These are phyloP conservation scores for Proales similis DNA, from an alignment of 1,140 invertebrate species.

Conservation along the genomic window DNA sequence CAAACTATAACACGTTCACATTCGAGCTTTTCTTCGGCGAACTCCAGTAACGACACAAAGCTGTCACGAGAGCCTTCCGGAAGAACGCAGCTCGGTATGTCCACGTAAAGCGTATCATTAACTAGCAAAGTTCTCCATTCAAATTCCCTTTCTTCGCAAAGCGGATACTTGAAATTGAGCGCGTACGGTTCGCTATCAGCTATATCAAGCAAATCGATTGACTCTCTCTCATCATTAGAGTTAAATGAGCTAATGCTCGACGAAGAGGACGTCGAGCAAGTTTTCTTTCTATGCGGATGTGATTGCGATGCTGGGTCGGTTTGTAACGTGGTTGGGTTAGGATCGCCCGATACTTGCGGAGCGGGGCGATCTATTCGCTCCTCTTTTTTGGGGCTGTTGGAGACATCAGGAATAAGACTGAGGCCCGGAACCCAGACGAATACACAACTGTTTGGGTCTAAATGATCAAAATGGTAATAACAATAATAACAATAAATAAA, in stretches of 20 bases:
- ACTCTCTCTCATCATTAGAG: slow-evolving; percentile 3
- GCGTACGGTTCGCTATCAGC: slow-evolving; percentile 44
- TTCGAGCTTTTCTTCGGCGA: slow-evolving; percentile 81
- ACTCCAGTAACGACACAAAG: slow-evolving; percentile 84
- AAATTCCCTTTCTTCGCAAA: slow-evolving; percentile 67
- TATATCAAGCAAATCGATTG: slow-evolving; percentile 38
- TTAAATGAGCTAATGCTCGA: background rate
- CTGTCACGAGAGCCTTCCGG: slow-evolving; percentile 79
- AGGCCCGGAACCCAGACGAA: slow-evolving; percentile 93
- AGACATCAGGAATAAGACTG: slow-evolving; percentile 91
- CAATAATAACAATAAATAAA: slow-evolving; percentile 17
- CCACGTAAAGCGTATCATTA: slow-evolving; percentile 71
- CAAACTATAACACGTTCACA: slow-evolving; percentile 73
- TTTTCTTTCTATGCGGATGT: slow-evolving; percentile 17
- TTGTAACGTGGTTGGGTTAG: slow-evolving; percentile 1
- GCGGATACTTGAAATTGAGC: slow-evolving; percentile 63
- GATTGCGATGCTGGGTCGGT: slow-evolving; percentile 16
- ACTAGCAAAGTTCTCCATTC: slow-evolving; percentile 73
- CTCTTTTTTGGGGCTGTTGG: no score
- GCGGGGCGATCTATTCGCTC: no score
- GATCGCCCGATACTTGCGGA: slow-evolving; percentile 40
- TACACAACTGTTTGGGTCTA: slow-evolving; percentile 62
- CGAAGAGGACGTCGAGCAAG: slow-evolving; percentile 25
- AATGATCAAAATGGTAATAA: slow-evolving; percentile 39
- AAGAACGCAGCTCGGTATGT: slow-evolving; percentile 71